Base-by-base conservation (phyloP, 2,113 vertebrate genomes). In the Lanius collurio region DNA sequence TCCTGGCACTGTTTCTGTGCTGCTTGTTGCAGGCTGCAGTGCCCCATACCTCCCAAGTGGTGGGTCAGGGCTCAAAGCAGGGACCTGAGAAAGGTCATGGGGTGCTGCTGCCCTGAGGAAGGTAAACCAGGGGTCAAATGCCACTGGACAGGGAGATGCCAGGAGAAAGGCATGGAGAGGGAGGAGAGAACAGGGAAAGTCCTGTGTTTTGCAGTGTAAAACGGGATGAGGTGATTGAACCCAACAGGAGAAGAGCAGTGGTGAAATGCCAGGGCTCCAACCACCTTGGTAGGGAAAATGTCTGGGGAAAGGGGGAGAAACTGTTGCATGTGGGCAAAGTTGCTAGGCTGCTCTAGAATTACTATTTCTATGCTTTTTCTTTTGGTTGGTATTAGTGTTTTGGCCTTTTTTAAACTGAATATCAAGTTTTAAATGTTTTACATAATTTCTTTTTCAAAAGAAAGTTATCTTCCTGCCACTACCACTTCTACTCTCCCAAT, bases 21-120 rank as follows among this genome's bases (percentile, higher is more conserved):
- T 69, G 53, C 67, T 82, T 79, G 42, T 84, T 91, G 62, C 64
- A 1, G 3, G 77, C 67, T 94, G 39, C 85, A 73, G 52, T 10
- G 2, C 69, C 83, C 81, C 1, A 0, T 87, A 92, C 92, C 95
- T 93, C 94, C 92, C 95, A 95, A 73, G 88, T 95, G 90, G 86
- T 94, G 85, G 67, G 95, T 85, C 55, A n/a, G 75, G 85, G 93
- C 84, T 65, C 1, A 3, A 30, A 82, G 84, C 71, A 60, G 42
- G 35, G 75, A 90, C 23, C 26, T 1, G 0, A 39, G 8, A 37
- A 62, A 78, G 91, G 82, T 87, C 87, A 67, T 2, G 3, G 63
- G 64, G 67, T 70, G 50, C 83, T 64, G 47, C 85, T 93, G 82
- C 71, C 79, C 42, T 6, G 17, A 2, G 2, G 52, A 90, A 88